phyloP scores from a whole-genome alignment of 2,888 invertebrate species.

The Tetanocera ferruginea region DNA sequence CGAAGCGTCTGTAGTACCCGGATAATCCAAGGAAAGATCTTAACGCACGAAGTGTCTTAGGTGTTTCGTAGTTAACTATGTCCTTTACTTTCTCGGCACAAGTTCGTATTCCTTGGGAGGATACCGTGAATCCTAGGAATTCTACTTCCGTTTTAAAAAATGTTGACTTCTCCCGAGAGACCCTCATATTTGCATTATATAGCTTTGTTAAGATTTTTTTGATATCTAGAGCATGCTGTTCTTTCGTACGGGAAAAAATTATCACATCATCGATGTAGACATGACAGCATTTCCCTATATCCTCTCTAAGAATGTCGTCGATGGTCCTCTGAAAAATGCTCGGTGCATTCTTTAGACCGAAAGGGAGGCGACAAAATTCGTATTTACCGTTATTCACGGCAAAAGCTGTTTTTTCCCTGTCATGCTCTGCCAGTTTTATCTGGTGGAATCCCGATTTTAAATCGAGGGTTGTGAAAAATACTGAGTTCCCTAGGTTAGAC shows the following conservation, averaged over 20 bases:
- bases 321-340: not conserved
- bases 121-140: not conserved
- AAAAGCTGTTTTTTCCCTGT: conserved; percentile 1
- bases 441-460: not conserved
- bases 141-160: not conserved
- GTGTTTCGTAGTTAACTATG: not conserved
- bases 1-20: not conserved
- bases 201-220: not conserved
- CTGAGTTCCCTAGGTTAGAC: not conserved
- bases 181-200: not conserved
- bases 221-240: not conserved
- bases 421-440: not conserved
- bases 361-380: not conserved
- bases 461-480: not conserved
- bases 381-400: not conserved
- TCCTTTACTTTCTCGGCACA: not conserved
- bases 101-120: not conserved
- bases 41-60: conserved; percentile 1
- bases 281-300: too few relatives aligned
- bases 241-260: conserved; percentile 22
- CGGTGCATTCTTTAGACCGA: conserved; percentile 34
- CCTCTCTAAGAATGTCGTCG: too few relatives aligned
- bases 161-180: not conserved
- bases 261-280: conserved; percentile 10
- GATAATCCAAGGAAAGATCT: conserved; percentile 31